Evolutionary conservation across 2,797 vertebrate species (phyloP), one percentile per base, ranked within the genome.

Genomic region (Choloepus didactylus): DNA sequence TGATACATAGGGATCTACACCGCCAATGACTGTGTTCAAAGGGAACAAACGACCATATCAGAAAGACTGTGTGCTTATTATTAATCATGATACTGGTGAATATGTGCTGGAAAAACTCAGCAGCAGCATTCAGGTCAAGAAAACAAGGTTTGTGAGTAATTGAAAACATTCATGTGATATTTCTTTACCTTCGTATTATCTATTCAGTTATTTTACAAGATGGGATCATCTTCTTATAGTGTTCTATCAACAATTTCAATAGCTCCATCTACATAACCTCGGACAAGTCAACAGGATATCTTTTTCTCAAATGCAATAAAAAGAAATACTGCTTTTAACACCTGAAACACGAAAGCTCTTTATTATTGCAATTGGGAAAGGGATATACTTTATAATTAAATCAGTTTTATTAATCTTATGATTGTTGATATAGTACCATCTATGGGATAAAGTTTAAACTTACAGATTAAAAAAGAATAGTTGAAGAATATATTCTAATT

Each of bases 81-180:
- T 99, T 93, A 99, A 99, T 97, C 99, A 99, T 35, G 99, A 99
- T 98, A 99, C 99, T 0, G 99, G 99, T 4, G 99, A 99, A 62
- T 99, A 99, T n/a, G 98, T 99, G 23, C 98, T 99, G 98, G 99
- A 99, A 98, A 99, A 99, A 96, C 99, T 99, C 91, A 99, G 99
- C 98, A 99, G 99, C 98, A 99, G 99, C 98, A 99, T 99, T 98
- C 99, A 99, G 97, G 99, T 99, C 93, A 99, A 99, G 99, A 99
- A 99, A 97, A 99, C 99, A 95, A 99, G 99, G 99, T 99, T 97
- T 96, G 98, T 75, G n/a, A 38, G 25, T 12, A 25, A 64, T 15
- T 56, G 54, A 77, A 9, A 21, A 0, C 5, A 56, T 2, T 25
- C n/a, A 12, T 41, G 0, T 7, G 49, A 19, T 72, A 8, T 87